phyloP scores from a whole-genome alignment of 2,113 vertebrate genomes.

The Epinephelus moara region DNA sequence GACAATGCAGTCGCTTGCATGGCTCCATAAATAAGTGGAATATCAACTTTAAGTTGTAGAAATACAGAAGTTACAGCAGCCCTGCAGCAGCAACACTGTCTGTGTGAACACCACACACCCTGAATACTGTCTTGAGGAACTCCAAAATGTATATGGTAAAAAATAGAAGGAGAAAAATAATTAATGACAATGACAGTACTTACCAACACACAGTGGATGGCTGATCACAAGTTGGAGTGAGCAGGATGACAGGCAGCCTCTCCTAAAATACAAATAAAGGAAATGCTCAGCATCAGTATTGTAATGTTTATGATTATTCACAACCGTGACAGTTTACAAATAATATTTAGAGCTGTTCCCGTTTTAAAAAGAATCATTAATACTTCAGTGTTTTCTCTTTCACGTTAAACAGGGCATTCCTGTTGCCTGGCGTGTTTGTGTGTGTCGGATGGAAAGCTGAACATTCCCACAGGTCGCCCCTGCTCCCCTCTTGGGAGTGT shows the following conservation, averaged over 20 bases:
- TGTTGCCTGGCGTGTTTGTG: slow-evolving; percentile 30
- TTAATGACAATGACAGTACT: not conserved
- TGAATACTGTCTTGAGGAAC: slow-evolving; percentile 19
- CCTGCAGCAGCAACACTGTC: no score
- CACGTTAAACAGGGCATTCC: slow-evolving; percentile 40
- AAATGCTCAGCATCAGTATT: not conserved
- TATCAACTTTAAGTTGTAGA: no score
- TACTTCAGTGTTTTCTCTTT: not conserved
- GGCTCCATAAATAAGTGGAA: no score
- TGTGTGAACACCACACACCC: not conserved
- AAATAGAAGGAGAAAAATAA: not conserved
- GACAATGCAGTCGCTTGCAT: no score
- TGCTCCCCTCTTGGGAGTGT: slow-evolving; percentile 58
- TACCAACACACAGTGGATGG: not conserved
- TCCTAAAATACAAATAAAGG: not conserved
- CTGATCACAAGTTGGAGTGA: not conserved
- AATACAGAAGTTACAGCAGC: no score
- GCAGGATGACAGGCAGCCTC: fast-evolving
- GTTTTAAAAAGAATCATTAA: not conserved
- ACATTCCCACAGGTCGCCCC: slow-evolving; percentile 60
- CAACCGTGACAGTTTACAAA: not conserved
- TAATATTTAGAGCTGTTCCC: not conserved
- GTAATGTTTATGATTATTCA: not conserved
- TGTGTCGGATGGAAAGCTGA: slow-evolving; percentile 49
- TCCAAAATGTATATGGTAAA: not conserved